These are phyloP conservation scores for Engraulis encrasicolus DNA, from an alignment of 2,113 vertebrate genomes.

Conservation along the genomic window DNA sequence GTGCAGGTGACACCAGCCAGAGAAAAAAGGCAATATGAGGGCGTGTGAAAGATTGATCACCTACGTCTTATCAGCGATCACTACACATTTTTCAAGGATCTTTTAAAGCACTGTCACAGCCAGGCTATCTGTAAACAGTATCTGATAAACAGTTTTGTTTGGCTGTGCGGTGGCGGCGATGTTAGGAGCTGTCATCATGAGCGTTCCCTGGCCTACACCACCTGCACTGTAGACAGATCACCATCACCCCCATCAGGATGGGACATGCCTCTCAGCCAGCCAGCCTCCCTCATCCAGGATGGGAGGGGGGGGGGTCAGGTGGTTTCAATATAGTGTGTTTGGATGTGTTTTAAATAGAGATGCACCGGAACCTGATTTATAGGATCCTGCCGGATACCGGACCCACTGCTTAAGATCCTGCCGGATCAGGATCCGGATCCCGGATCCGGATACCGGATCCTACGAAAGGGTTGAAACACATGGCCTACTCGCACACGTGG, in stretches of 20 bases:
- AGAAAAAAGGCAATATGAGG: neutral
- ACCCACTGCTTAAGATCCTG: no score
- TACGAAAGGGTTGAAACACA: no score
- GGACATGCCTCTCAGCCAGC: neutral
- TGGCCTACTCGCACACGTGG: no score
- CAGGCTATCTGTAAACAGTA: neutral
- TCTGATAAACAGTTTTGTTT: neutral
- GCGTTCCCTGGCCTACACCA: neutral
- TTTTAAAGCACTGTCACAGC: neutral
- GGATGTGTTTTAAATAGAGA: no score
- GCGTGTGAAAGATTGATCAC: neutral
- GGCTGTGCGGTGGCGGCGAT: neutral
- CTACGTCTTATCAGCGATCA: neutral
- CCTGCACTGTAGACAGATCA: neutral
- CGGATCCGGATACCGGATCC: no score
- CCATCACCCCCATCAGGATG: neutral
- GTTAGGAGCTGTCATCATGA: neutral
- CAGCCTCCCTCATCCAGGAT: no score
- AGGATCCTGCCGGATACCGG: no score
- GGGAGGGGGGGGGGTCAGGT: neutral
- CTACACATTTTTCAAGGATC: neutral
- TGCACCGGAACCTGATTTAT: no score
- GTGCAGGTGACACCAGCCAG: neutral
- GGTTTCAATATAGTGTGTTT: neutral
- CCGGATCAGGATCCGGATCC: no score